Evolutionary conservation across 2,888 invertebrate genomes (phyloP).

Genomic region (Caenorhabditis sulstoni): DNA sequence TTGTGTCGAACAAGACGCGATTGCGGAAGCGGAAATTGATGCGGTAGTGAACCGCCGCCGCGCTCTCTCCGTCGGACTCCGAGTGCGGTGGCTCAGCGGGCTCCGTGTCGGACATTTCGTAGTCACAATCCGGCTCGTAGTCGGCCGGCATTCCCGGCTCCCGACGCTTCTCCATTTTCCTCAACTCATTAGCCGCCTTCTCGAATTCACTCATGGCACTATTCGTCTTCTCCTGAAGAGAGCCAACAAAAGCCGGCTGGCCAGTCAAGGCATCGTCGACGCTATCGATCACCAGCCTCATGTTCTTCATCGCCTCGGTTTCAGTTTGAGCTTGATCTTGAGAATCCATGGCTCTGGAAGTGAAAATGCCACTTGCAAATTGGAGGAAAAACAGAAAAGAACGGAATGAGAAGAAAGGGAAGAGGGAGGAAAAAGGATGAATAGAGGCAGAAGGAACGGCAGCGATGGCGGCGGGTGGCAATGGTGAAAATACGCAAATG

Average conservation of each 20-base stretch:
- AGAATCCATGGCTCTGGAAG: not conserved
- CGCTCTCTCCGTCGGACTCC: not conserved
- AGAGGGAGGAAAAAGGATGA: too few relatives aligned
- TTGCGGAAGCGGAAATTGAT: constrained; percentile 31
- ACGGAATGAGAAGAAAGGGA: not conserved
- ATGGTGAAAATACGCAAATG: not conserved
- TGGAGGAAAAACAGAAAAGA: not conserved
- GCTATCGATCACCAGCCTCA: too few relatives aligned
- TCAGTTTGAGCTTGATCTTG: not conserved
- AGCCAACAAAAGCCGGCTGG: too few relatives aligned
- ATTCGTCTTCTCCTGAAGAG: too few relatives aligned
- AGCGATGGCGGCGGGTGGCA: not conserved
- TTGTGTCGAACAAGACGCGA: constrained; percentile 4
- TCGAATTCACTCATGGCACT: too few relatives aligned
- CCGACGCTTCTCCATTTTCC: not conserved
- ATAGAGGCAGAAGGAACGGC: not conserved
- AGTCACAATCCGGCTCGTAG: not conserved
- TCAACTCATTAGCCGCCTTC: not conserved
- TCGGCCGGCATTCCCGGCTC: not conserved
- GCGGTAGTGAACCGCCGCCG: constrained; percentile 5
- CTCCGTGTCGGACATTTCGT: not conserved
- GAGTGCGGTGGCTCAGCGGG: not conserved
- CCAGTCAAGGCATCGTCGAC: too few relatives aligned
- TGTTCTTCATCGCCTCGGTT: not conserved
- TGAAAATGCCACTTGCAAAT: not conserved